These are phyloP conservation scores for Turnix velox DNA, from an alignment of 2,113 vertebrate genomes.

Conservation along the genomic window DNA sequence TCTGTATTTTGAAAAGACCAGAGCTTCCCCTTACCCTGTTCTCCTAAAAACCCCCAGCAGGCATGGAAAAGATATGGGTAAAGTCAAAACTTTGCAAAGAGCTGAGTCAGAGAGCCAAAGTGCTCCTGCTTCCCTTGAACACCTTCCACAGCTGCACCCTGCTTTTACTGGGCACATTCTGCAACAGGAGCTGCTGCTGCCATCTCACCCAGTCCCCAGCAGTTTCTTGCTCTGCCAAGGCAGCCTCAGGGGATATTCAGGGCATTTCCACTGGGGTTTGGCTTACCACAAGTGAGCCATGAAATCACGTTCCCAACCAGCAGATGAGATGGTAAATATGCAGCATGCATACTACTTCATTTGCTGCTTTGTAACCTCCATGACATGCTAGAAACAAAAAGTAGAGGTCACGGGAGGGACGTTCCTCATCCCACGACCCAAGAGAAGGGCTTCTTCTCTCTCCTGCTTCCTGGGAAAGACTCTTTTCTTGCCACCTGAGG, in stretches of 20 bases:
- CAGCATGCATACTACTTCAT: not conserved
- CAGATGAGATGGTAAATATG: fast-evolving
- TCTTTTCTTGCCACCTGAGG: not conserved
- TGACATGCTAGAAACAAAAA: not conserved
- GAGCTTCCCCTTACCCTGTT: not conserved
- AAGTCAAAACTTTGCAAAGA: not conserved
- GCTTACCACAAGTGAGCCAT: not conserved
- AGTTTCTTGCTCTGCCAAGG: not conserved
- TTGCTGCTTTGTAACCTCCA: not conserved
- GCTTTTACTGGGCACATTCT: not conserved
- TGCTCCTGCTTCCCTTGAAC: not conserved
- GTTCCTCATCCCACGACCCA: not conserved
- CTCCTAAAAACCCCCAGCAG: not conserved
- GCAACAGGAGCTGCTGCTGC: not conserved
- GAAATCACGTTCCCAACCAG: not conserved
- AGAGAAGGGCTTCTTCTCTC: not conserved
- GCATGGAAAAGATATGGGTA: not conserved
- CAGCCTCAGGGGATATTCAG: not conserved
- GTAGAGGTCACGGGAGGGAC: not conserved
- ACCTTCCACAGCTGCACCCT: not conserved
- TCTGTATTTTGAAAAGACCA: not conserved
- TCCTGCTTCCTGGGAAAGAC: not conserved
- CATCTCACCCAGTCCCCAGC: not conserved
- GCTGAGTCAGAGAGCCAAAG: not conserved
- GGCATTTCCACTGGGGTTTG: not conserved